A percentile compares a stretch with the other conserved stretches of the same genome.
Conservation (phyloP, 2,888 invertebrate species). For the Stenchaetothrips biformis region DNA sequence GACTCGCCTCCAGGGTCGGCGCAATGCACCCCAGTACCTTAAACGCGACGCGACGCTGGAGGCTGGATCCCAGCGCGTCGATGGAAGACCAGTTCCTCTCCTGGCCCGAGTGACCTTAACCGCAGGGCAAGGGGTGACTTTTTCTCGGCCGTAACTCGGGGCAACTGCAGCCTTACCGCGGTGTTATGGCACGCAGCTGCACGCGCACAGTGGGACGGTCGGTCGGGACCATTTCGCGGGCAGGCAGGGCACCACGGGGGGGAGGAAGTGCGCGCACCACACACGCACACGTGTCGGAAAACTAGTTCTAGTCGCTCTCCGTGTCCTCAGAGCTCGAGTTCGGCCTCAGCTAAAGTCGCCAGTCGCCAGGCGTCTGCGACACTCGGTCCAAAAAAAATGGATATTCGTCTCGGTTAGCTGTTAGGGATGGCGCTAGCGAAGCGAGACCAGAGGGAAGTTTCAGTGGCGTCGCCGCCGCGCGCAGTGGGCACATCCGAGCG, state of each 20-base stretch:
- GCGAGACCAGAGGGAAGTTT: background rate
- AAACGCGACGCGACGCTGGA: background rate
- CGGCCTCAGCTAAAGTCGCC: too few species aligned
- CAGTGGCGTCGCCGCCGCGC: background rate
- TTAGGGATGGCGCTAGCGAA: background rate
- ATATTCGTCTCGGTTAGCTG: too few species aligned
- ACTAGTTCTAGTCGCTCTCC: too few species aligned
- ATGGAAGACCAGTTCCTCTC: background rate
- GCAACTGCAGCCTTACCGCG: too few species aligned
- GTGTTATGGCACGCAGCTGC: too few species aligned
- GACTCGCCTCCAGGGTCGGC: background rate
- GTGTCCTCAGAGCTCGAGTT: too few species aligned
- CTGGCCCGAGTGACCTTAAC: background rate
- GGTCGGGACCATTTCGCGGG: too few species aligned
- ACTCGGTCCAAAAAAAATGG: too few species aligned
- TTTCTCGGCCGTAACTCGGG: conserved; percentile 1
- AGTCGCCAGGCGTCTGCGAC: too few species aligned
- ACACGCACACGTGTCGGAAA: too few species aligned
- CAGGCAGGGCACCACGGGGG: background rate
- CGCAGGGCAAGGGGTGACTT: background rate
- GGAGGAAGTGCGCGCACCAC: background rate
- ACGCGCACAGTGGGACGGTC: too few species aligned
- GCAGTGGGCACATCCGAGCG: too few species aligned
- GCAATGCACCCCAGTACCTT: background rate
- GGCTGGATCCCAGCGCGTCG: background rate